Conservation (phyloP, 92 coral and sea anemone species). For the Bergia puertoricense region DNA sequence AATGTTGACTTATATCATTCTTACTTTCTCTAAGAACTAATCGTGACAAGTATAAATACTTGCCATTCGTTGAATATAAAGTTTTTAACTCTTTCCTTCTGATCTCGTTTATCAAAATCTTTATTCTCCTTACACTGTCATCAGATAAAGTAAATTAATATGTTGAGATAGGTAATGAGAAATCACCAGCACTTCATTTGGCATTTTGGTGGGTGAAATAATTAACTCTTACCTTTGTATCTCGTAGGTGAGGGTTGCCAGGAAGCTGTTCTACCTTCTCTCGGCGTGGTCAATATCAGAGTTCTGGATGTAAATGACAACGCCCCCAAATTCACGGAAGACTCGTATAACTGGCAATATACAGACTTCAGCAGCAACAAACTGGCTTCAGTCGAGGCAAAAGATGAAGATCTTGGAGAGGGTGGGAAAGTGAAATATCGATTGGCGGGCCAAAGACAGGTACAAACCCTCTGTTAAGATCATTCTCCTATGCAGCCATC, state of each 20-base stretch:
- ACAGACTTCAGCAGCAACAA: constrained; percentile 43
- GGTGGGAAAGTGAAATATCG: constrained; percentile 82
- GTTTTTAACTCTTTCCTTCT: no score
- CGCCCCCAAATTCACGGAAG: constrained; percentile 64
- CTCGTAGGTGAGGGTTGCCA: constrained; percentile 61
- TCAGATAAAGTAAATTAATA: no score
- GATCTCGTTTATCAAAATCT: no score
- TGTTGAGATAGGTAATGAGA: no score
- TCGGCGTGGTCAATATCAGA: constrained; percentile 71
- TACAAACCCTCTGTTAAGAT: background rate
- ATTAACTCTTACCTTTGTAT: background rate
- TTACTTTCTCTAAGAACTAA: no score
- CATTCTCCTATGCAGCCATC: background rate
- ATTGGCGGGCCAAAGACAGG: constrained; percentile 80
- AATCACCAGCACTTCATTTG: no score
- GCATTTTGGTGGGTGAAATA: background rate
- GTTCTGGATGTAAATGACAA: constrained; percentile 88
- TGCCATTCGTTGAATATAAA: no score
- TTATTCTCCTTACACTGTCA: no score
- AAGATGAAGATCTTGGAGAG: constrained; percentile 76
- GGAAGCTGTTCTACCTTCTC: constrained; percentile 57
- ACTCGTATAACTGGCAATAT: constrained; percentile 63
- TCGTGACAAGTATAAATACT: no score
- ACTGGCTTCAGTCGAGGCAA: constrained; percentile 73
- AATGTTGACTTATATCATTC: no score